These are phyloP conservation scores for Cephus runcator DNA, from an alignment of 2,888 invertebrate species.

Conservation along the genomic window DNA sequence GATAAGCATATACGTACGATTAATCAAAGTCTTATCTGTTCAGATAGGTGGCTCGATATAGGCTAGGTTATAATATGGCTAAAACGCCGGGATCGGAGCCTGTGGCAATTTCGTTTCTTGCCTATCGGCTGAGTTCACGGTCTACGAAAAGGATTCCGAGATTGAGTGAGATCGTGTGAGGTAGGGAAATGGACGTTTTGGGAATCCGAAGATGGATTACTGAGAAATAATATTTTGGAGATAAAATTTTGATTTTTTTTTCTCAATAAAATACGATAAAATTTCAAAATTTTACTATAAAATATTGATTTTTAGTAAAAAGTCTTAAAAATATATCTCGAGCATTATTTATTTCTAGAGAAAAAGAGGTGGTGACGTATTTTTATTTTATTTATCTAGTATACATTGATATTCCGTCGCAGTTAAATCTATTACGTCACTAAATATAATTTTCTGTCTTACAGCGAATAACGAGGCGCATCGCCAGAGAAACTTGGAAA, in stretches of 20 bases:
- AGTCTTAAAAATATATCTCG: background rate
- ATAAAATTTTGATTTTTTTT: too few relatives aligned
- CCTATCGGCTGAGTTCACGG: background rate
- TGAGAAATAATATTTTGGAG: background rate
- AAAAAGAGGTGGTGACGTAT: background rate
- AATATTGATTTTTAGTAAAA: too few relatives aligned
- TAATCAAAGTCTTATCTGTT: slow-evolving; percentile 22
- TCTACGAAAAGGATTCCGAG: background rate
- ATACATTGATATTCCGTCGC: background rate
- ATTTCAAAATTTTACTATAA: too few relatives aligned
- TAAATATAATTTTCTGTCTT: background rate
- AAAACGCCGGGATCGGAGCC: background rate
- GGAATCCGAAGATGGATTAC: background rate
- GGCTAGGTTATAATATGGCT: background rate
- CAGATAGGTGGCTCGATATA: background rate
- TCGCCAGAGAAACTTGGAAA: background rate
- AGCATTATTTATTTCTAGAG: background rate
- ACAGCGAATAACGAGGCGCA: too few relatives aligned
- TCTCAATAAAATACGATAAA: too few relatives aligned
- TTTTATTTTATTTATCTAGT: background rate
- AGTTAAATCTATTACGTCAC: background rate
- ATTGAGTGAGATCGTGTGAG: background rate
- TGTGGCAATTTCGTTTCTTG: background rate
- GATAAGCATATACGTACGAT: slow-evolving; percentile 18
- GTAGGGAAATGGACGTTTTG: background rate